These are phyloP conservation scores for human (Homo sapiens) DNA, from an alignment of 2,113 vertebrate genomes.

Conservation along the genomic window DNA sequence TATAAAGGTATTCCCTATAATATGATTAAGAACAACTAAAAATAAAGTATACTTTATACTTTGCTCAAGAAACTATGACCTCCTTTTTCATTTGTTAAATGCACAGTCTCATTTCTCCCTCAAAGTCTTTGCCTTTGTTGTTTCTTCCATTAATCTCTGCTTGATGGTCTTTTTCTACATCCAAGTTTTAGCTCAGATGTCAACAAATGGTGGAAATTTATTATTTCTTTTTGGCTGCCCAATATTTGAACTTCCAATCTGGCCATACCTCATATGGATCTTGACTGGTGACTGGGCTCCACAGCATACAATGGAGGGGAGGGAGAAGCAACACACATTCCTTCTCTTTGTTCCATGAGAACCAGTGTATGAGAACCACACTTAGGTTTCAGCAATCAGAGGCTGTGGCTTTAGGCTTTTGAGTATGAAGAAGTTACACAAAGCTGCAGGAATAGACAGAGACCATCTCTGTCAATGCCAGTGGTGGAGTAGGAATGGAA, in stretches of 20 bases:
- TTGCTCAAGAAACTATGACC: background rate
- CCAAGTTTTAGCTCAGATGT: background rate
- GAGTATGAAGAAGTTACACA: background rate
- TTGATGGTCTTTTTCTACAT: background rate
- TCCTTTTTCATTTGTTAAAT: background rate
- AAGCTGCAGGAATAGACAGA: background rate
- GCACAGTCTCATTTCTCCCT: background rate
- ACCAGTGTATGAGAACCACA: no score
- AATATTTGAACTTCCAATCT: background rate
- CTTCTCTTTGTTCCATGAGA: background rate
- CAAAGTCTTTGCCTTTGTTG: background rate
- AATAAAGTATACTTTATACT: background rate
- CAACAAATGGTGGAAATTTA: background rate
- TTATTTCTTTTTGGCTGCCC: background rate
- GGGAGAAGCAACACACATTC: background rate
- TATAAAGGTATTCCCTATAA: background rate
- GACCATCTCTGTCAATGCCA: background rate
- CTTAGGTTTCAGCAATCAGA: background rate
- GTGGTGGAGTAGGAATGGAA: background rate
- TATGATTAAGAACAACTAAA: background rate
- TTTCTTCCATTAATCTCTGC: background rate
- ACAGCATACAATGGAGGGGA: fast-evolving
- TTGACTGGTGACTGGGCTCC: background rate
- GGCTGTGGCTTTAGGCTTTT: background rate
- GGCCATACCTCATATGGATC: background rate